phyloP scores from a whole-genome alignment of 2,797 vertebrate species.

The Streptopelia turtur region DNA sequence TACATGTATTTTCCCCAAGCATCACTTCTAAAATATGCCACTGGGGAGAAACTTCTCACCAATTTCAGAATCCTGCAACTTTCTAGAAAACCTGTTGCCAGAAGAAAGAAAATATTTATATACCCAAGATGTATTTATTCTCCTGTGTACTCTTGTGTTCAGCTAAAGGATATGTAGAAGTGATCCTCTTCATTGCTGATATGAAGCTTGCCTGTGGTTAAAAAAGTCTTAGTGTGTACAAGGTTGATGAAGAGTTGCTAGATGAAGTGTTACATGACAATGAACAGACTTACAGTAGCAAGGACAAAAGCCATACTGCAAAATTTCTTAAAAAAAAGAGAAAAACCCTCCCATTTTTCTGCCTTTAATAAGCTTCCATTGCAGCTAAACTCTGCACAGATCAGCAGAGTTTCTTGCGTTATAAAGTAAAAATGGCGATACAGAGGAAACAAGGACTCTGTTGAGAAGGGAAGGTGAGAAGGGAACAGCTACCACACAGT shows the following conservation, averaged over 20 bases:
- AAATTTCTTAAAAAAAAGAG: background rate
- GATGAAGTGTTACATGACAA: background rate
- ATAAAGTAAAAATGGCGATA: background rate
- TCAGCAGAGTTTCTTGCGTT: background rate
- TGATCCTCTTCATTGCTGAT: background rate
- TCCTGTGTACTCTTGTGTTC: background rate
- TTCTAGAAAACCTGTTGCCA: background rate
- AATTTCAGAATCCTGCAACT: background rate
- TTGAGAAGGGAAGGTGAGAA: background rate
- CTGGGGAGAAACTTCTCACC: background rate
- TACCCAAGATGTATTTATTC: background rate
- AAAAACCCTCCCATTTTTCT: background rate
- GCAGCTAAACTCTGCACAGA: background rate
- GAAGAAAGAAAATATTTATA: background rate
- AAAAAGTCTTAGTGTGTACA: background rate
- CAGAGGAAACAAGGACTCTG: background rate
- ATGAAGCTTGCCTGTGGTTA: background rate
- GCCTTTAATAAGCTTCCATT: background rate
- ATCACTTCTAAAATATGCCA: background rate
- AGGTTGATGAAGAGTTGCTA: background rate
- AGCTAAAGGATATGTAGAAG: background rate
- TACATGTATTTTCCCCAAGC: background rate
- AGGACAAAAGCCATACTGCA: background rate
- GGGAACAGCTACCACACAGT: background rate
- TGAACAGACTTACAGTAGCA: background rate